These are phyloP conservation scores for Stenurella melanura DNA, from an alignment of 2,888 invertebrate species.

Conservation along the genomic window DNA sequence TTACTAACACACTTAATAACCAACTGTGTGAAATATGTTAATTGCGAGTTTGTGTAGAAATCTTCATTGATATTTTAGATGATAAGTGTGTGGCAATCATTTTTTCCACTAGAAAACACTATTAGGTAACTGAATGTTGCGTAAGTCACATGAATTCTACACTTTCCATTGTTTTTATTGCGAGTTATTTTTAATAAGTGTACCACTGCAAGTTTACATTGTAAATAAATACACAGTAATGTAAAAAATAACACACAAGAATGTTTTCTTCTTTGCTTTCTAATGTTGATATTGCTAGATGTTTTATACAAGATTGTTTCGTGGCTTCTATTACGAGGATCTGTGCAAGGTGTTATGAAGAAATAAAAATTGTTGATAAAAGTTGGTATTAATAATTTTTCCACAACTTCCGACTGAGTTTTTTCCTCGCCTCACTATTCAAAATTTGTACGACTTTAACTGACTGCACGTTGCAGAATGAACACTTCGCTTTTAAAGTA, in stretches of 20 bases:
- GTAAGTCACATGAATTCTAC: background rate
- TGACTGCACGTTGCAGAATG: too few relatives aligned
- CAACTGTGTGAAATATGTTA: conserved; percentile 18
- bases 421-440: too few relatives aligned
- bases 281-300: background rate
- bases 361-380: too few relatives aligned
- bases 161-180: conserved; percentile 12
- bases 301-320: background rate
- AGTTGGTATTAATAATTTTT: too few relatives aligned
- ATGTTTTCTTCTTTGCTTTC: background rate
- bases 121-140: conserved; percentile 8
- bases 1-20: conserved; percentile 8
- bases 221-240: background rate
- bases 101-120: conserved; percentile 17
- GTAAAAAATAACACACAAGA: background rate
- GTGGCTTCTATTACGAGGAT: too few relatives aligned
- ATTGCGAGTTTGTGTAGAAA: conserved; percentile 11
- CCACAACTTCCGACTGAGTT: too few relatives aligned
- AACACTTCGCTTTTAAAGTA: too few relatives aligned
- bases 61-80: conserved; percentile 22
- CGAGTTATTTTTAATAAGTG: background rate
- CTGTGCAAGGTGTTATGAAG: too few relatives aligned
- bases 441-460: too few relatives aligned
- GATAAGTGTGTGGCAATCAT: conserved; percentile 22
- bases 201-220: background rate